Conservation (phyloP, 2,888 invertebrate genomes). For the Cerastis rubricosa region DNA sequence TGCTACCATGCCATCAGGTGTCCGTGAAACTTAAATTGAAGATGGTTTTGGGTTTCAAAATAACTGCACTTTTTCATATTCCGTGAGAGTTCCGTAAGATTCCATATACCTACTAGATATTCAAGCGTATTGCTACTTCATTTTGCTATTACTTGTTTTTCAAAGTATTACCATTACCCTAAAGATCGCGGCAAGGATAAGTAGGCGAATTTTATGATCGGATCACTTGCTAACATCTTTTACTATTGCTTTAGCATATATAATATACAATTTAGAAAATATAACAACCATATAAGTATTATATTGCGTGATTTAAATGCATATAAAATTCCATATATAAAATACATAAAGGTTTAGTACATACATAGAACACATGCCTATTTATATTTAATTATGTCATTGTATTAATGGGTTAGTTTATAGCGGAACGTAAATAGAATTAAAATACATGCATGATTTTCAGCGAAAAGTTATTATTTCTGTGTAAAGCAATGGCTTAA, state of each 20-base stretch:
- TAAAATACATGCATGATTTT: conserved; percentile 5
- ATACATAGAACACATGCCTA: background rate
- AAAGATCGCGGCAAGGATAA: too few species aligned
- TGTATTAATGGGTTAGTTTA: background rate
- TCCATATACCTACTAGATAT: background rate
- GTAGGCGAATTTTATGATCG: background rate
- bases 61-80: conserved; percentile 66
- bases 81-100: background rate
- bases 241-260: too few species aligned
- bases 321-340: background rate
- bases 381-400: conserved; percentile 11
- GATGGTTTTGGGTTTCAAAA: conserved; percentile 60
- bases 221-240: background rate
- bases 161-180: background rate
- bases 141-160: background rate
- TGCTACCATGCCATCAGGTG: conserved; percentile 36
- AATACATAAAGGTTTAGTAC: background rate
- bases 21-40: conserved; percentile 1
- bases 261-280: background rate
- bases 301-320: conserved; percentile 1
- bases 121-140: background rate
- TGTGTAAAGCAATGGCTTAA: background rate
- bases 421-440: background rate
- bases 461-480: background rate
- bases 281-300: background rate